Percentiles rank a stretch among this genome's conserved stretches.
phyloP scores from a whole-genome alignment of 2,797 vertebrate genomes.

The Pelochelys cantorii region DNA sequence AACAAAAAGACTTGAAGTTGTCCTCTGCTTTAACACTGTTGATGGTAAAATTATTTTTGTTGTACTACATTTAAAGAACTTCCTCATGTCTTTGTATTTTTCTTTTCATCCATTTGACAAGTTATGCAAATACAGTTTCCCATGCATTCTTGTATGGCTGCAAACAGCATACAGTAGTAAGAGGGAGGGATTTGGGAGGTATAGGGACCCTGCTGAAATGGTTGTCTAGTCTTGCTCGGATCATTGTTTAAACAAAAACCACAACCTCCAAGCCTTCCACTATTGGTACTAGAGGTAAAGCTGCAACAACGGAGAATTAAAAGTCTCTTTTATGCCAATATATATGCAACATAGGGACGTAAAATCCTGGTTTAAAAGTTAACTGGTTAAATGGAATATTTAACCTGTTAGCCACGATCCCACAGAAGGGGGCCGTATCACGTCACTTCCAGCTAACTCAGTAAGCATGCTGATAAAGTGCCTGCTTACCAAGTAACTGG shows the following conservation, averaged over 20 bases:
- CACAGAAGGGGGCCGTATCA: too few relatives aligned
- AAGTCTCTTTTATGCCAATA: background rate
- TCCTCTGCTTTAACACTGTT: slow-evolving; percentile 15
- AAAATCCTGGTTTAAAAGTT: too few relatives aligned
- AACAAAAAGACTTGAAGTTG: slow-evolving; percentile 43
- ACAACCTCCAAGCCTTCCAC: background rate
- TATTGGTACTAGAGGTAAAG: background rate
- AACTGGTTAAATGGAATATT: too few relatives aligned
- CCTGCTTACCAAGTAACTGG: too few relatives aligned
- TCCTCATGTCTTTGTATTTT: accelerated
- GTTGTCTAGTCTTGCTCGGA: background rate
- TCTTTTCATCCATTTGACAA: slow-evolving; percentile 40
- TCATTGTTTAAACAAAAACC: background rate
- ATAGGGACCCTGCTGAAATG: background rate
- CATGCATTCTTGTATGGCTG: slow-evolving; percentile 60
- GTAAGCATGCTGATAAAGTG: too few relatives aligned
- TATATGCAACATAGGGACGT: background rate
- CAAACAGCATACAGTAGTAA: slow-evolving; percentile 24
- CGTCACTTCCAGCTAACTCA: too few relatives aligned
- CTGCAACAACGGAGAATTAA: background rate
- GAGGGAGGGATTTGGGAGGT: slow-evolving; percentile 13
- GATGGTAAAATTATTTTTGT: background rate
- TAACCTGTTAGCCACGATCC: too few relatives aligned
- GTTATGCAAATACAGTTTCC: background rate
- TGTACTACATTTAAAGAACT: background rate